These are phyloP conservation scores for Etheostoma spectabile DNA, from an alignment of 2,113 vertebrate genomes.

Conservation along the genomic window DNA sequence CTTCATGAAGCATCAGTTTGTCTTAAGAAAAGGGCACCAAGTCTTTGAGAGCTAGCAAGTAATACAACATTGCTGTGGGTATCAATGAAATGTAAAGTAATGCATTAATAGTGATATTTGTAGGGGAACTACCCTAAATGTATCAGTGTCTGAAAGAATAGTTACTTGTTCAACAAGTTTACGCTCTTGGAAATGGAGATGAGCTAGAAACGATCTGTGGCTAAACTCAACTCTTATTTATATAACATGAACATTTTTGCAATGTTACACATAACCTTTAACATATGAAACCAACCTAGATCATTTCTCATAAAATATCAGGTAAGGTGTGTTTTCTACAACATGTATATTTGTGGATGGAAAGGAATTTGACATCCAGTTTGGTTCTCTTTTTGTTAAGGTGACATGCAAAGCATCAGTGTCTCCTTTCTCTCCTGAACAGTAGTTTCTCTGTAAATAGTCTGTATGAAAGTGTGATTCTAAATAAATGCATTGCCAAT, in stretches of 20 bases:
- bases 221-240: not conserved
- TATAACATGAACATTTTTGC: not conserved
- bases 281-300: not conserved
- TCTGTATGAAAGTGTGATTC: slow-evolving; percentile 70
- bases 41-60: too few species aligned
- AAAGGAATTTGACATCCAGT: not conserved
- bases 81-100: not conserved
- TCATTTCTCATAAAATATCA: not conserved
- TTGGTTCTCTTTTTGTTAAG: not conserved
- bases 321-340: slow-evolving; percentile 12
- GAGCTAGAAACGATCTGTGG: not conserved
- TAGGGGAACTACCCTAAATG: not conserved
- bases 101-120: not conserved
- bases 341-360: not conserved
- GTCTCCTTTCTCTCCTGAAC: slow-evolving; percentile 55
- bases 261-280: not conserved
- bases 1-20: not conserved
- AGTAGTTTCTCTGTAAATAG: slow-evolving; percentile 77
- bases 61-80: not conserved
- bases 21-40: too few species aligned
- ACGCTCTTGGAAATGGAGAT: not conserved
- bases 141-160: not conserved
- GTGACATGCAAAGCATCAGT: slow-evolving; percentile 40
- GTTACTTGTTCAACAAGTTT: not conserved
- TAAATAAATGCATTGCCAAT: slow-evolving; percentile 76